These are phyloP conservation scores for Xenentodon cancila DNA, from an alignment of 2,797 vertebrate genomes.

Conservation along the genomic window DNA sequence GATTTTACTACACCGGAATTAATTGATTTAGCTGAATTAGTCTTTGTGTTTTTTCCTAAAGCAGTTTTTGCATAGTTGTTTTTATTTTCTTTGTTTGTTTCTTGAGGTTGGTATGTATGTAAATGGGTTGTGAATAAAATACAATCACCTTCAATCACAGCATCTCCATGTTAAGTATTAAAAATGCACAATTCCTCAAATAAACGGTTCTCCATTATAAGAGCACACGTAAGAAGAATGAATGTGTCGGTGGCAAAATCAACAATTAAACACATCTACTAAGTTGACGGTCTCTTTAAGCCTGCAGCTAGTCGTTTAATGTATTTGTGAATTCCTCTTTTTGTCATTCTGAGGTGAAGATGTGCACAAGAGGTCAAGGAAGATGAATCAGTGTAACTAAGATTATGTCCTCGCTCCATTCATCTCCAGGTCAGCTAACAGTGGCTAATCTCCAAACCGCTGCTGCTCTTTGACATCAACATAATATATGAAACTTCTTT, in stretches of 20 bases:
- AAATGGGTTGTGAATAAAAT: conserved; percentile 14
- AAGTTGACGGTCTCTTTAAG: conserved; percentile 32
- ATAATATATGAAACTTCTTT: conserved; percentile 48
- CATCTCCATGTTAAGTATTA: not conserved
- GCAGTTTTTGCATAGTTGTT: too few relatives aligned
- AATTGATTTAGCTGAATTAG: too few relatives aligned
- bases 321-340: conserved; percentile 38
- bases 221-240: conserved; percentile 41
- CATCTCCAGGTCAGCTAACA: conserved; percentile 63
- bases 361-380: conserved; percentile 29
- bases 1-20: too few relatives aligned
- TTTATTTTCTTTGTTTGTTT: not conserved
- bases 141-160: conserved; percentile 9
- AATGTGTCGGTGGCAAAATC: conserved; percentile 45
- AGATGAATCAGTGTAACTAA: conserved; percentile 37
- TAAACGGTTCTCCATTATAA: conserved; percentile 4
- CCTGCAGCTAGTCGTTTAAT: conserved; percentile 43
- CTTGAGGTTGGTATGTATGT: not conserved
- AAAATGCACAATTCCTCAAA: conserved; percentile 11
- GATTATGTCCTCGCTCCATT: conserved; percentile 49
- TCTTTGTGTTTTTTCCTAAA: too few relatives aligned
- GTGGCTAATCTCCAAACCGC: conserved; percentile 61
- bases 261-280: conserved; percentile 30
- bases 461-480: conserved; percentile 52
- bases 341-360: conserved; percentile 51